These are phyloP conservation scores for Tyrannus savana DNA, from an alignment of 2,113 vertebrate genomes.

Conservation along the genomic window DNA sequence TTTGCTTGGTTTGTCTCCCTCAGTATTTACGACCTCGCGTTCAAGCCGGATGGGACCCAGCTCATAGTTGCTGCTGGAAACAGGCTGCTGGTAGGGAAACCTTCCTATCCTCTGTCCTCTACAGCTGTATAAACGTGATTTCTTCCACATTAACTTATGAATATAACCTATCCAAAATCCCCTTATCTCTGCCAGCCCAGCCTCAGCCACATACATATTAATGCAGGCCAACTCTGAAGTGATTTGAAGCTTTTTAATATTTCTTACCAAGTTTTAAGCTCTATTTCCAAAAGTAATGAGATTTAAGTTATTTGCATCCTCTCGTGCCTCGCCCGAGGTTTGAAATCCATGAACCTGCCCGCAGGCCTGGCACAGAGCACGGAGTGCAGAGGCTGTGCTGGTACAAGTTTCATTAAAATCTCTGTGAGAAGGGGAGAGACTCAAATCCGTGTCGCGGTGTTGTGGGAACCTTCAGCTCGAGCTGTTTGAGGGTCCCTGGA, in stretches of 20 bases:
- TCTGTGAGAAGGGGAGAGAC: too few relatives aligned
- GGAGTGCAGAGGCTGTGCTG: not conserved
- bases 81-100: slow-evolving; percentile 87
- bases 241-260: not conserved
- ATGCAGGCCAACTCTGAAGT: not conserved
- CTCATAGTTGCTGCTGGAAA: slow-evolving; percentile 94
- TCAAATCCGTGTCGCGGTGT: accelerated
- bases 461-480: not conserved
- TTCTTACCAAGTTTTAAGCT: not conserved
- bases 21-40: slow-evolving; percentile 95
- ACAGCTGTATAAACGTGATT: not conserved
- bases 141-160: not conserved
- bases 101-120: not conserved
- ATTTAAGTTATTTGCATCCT: not conserved
- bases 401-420: not conserved
- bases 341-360: not conserved
- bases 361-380: not conserved
- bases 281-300: not conserved
- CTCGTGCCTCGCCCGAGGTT: accelerated
- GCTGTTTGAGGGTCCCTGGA: accelerated
- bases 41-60: slow-evolving; percentile 97
- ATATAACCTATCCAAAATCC: not conserved
- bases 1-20: not conserved
- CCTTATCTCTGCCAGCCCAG: not conserved
- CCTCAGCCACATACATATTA: not conserved